Base-by-base conservation (phyloP, 1,140 invertebrate species). In the Temnothorax longispinosus region DNA sequence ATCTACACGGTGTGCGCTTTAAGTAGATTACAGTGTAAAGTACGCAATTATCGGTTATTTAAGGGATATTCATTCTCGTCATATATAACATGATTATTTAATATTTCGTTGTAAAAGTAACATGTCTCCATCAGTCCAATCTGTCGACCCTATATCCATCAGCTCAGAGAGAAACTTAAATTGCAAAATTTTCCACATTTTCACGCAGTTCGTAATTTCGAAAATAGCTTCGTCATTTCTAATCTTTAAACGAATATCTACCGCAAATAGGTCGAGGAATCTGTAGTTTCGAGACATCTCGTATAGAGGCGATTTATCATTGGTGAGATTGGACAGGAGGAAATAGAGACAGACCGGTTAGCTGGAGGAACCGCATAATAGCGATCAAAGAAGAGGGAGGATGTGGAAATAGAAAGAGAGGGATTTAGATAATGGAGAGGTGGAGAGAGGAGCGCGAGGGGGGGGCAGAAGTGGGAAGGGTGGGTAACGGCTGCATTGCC, bases 331-430 rank as follows among this genome's bases (percentile, higher is more conserved):
- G 38, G 54, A 58, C 67, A 35, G 52, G 41, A 58, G 80, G 80
- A 74, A 82, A 72, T 82, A 72, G 78, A 85, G 81, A 77, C 72
- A 41, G 41, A 85, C 41, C 47, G 60, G 38, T 54, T 85, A 80
- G 74, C 60, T 64, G 74, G 38, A 47, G 69, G 71, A 32, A 62
- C 35, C 18, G 18, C 54, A 65, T 78, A 80, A 85, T 52, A 62
- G 82, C 38, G 58, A 64, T 27, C 71, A 58, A 62, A 64, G 41
- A 35, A 38, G 58, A 75, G 6, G 56, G 47, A 50, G 32, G n/a
- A 44, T 41, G 41, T 62, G 52, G 81, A 47, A 47, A 85, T 50
- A 62, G 72, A 75, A 81, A 54, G 64, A 81, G 78, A 81, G 65
- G 50, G 65, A 58, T 71, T 81, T 71, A 56, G 50, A 67, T 38